Base-by-base conservation (phyloP, 2,888 invertebrate genomes). In the Diploptera punctata region DNA sequence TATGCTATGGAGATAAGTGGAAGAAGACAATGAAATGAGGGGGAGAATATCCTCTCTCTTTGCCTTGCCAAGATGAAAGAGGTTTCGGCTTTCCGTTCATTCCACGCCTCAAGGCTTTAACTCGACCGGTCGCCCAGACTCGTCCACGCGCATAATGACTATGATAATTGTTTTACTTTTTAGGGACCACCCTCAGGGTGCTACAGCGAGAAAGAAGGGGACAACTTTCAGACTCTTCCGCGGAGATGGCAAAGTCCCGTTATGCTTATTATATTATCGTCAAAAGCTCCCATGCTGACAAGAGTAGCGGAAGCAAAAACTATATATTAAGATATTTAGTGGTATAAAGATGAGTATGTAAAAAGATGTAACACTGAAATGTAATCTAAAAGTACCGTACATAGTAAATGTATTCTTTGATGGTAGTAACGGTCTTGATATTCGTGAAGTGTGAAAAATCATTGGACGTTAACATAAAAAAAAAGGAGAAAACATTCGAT, bases 111-210 rank as follows among this genome's bases (percentile, higher is more conserved):
- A n/a, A 33, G 33, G 33, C 33, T 33, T 5, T 5, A 7, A 10
- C 10, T 33, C 33, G 33, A 5, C 33, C 33, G 33, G 33, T 10
- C 10, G 33, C 33, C 33, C 33, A 10, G 26, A 54, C 43, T 19
- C 21, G n/a, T 44, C 21, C 44, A 24, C 3, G 19, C 26, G 43
- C 13, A 16, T 65, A 65, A 65, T 65, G 21, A 65, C 43, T 44
- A 65, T 16, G 65, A 65, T 65, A 65, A 44, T 65, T 65, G 65
- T 65, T 65, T 65, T 44, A 65, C 24, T 65, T 65, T 44, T 65
- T 19, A 24, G 62, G n/a, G 65, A 21, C 43, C 65, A 19, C 43
- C 65, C 16, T 43, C 21, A 21, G 24, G 43, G n/a, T 4, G 26
- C 33, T 10, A 33, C 33, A 33, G 5, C 33, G n/a, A n/a, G n/a